Evolutionary conservation across 2,888 invertebrate genomes (phyloP).

Genomic region (Caenorhabditis sp.): DNA sequence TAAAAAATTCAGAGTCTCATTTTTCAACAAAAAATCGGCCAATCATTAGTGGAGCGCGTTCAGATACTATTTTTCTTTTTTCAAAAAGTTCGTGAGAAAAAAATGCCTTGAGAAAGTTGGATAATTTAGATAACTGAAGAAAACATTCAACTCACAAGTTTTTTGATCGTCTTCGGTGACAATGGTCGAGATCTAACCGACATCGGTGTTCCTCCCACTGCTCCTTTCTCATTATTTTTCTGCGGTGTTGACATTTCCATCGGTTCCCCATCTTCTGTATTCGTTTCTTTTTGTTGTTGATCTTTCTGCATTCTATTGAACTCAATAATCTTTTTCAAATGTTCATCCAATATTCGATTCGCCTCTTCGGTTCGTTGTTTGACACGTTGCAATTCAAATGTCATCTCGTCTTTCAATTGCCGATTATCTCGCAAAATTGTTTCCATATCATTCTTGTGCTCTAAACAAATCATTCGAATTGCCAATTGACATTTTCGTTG

Average conservation of each 20-base stretch:
- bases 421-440: slow-evolving; percentile 23
- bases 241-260: slow-evolving; percentile 5
- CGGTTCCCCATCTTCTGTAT: not conserved
- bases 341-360: slow-evolving; percentile 21
- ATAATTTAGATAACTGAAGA: too few relatives aligned
- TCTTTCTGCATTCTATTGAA: slow-evolving; percentile 12
- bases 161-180: slow-evolving; percentile 27
- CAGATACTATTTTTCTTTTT: too few relatives aligned
- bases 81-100: too few relatives aligned
- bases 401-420: slow-evolving; percentile 32
- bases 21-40: too few relatives aligned
- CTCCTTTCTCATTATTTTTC: not conserved
- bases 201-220: not conserved
- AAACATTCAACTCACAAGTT: slow-evolving; percentile 9
- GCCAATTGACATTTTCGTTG: slow-evolving; percentile 28
- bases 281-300: not conserved
- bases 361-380: slow-evolving; percentile 30
- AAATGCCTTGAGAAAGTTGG: too few relatives aligned
- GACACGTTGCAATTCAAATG: slow-evolving; percentile 28
- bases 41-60: too few relatives aligned
- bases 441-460: slow-evolving; percentile 32
- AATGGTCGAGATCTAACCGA: slow-evolving; percentile 14
- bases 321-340: slow-evolving; percentile 21
- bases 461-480: slow-evolving; percentile 30
- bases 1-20: too few relatives aligned